phyloP scores from a whole-genome alignment of 1,140 invertebrate species.

The Parapsyche elsis region DNA sequence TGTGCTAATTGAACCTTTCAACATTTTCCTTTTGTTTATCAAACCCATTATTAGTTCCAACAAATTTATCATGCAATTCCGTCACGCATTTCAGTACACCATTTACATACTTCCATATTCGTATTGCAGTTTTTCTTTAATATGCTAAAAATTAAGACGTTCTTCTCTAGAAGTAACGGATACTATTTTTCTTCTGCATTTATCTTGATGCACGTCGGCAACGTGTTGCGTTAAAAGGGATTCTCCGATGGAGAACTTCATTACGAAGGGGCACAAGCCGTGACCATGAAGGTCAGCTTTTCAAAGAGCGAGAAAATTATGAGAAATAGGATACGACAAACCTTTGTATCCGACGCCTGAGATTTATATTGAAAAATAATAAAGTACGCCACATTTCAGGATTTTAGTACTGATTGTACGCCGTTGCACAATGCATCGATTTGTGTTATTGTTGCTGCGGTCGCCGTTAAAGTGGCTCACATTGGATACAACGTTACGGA shows the following conservation, averaged over 20 bases:
- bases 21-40: neutral
- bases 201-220: neutral
- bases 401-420: neutral
- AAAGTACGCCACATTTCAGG: neutral
- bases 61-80: neutral
- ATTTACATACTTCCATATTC: too few species aligned
- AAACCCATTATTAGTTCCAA: neutral
- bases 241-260: conserved; percentile 19
- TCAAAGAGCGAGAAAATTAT: conserved; percentile 22
- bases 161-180: too few species aligned
- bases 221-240: neutral
- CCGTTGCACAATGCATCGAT: neutral
- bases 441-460: neutral
- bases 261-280: conserved; percentile 11
- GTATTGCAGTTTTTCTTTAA: too few species aligned
- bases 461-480: neutral
- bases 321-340: conserved; percentile 32
- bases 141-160: too few species aligned
- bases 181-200: too few species aligned
- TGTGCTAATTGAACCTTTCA: neutral
- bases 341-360: conserved; percentile 5
- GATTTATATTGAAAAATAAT: conserved; percentile 21
- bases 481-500: too few species aligned
- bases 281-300: conserved; percentile 39
- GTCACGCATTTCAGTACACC: too few species aligned